These are phyloP conservation scores for Dolichallabes microphthalmus DNA, from an alignment of 2,113 vertebrate genomes.

Conservation along the genomic window DNA sequence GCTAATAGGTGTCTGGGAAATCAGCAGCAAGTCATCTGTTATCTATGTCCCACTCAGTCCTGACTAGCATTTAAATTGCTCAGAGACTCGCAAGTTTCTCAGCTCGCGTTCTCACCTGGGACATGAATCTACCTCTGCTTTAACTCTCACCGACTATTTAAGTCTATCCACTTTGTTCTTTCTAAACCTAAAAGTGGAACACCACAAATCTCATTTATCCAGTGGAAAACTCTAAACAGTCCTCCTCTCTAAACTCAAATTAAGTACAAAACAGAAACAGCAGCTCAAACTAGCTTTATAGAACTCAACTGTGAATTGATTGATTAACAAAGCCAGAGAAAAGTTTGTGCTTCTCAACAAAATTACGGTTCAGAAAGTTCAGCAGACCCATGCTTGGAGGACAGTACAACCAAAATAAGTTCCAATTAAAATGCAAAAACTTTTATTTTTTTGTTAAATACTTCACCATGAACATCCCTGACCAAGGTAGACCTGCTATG, in stretches of 20 bases:
- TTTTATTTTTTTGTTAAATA: neutral
- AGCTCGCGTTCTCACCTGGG: constrained; percentile 67
- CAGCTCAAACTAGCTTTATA: neutral
- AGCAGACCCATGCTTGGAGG: neutral
- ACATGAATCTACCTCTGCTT: constrained; percentile 40
- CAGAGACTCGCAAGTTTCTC: constrained; percentile 69
- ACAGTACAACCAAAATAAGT: neutral
- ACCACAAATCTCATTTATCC: neutral
- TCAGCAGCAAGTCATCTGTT: constrained; percentile 57
- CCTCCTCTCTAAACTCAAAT: neutral
- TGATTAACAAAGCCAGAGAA: neutral
- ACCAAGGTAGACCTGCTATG: neutral
- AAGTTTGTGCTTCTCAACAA: neutral
- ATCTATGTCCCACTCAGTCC: constrained; percentile 56
- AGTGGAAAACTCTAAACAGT: neutral
- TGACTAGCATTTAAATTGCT: constrained; percentile 74
- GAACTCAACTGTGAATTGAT: neutral
- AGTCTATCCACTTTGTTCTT: neutral
- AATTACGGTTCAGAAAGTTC: constrained; percentile 13
- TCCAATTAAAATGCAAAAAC: neutral
- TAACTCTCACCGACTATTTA: neutral
- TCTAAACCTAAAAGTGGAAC: neutral
- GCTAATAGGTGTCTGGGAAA: constrained; percentile 66
- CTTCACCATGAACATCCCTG: neutral
- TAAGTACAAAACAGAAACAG: neutral